phyloP scores from a whole-genome alignment of 2,113 vertebrate species.

The Ailurus styani region DNA sequence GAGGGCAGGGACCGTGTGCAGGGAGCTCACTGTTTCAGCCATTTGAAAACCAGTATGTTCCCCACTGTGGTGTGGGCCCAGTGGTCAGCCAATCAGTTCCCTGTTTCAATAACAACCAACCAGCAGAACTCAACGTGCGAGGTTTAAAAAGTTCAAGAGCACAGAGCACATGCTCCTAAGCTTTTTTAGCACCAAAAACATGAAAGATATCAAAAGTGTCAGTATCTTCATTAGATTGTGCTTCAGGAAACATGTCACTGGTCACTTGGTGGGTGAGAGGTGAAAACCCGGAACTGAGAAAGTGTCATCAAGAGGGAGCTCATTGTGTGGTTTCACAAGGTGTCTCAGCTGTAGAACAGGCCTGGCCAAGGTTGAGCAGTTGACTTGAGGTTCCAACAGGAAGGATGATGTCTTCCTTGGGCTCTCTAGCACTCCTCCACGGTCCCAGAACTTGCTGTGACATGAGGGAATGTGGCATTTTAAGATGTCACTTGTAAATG shows the following conservation, averaged over 20 bases:
- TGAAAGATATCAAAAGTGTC: background rate
- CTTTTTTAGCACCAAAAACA: background rate
- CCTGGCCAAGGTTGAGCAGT: background rate
- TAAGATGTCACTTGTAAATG: background rate
- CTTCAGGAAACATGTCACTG: background rate
- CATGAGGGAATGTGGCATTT: background rate
- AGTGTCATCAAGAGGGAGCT: background rate
- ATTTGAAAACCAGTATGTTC: background rate
- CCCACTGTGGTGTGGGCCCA: background rate
- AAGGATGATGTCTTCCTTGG: background rate
- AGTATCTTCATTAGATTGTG: background rate
- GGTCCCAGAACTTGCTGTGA: background rate
- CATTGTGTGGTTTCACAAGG: rapidly evolving
- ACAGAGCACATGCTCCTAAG: background rate
- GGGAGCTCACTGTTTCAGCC: background rate
- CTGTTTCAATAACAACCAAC: background rate
- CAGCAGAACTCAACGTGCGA: background rate
- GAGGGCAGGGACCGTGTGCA: background rate
- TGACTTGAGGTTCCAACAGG: background rate
- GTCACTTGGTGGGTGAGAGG: background rate
- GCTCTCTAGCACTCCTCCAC: background rate
- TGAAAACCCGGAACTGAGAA: background rate
- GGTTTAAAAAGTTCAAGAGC: background rate
- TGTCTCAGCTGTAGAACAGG: background rate
- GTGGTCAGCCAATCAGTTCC: background rate